Evolutionary conservation across 2,113 vertebrate species (phyloP).

Genomic region (Butorides virescens): DNA sequence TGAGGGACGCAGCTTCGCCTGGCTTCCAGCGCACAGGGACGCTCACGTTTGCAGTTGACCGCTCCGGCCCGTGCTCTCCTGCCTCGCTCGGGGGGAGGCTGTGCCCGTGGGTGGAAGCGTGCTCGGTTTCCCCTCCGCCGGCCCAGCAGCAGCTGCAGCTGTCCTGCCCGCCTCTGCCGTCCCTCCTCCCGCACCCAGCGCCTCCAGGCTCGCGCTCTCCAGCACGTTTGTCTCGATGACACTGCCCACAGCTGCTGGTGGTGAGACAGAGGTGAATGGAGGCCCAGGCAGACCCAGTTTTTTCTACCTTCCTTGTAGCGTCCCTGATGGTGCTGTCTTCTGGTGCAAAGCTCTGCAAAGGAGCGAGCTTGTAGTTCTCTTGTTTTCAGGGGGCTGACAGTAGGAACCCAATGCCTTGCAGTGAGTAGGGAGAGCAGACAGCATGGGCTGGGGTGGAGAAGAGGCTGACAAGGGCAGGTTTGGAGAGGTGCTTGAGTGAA

Average conservation of each 20-base stretch:
- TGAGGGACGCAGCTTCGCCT: background rate
- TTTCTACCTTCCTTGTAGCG: background rate
- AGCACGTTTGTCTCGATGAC: background rate
- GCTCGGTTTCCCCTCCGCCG: too few species aligned
- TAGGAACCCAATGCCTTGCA: background rate
- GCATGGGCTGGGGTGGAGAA: background rate
- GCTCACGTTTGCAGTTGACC: accelerated
- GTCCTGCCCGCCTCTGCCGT: background rate
- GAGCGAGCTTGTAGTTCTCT: background rate
- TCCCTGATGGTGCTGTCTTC: background rate
- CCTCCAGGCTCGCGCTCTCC: background rate
- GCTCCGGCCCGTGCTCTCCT: accelerated
- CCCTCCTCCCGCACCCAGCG: background rate
- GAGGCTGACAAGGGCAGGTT: background rate
- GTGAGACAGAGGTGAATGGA: background rate
- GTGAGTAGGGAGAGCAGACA: background rate
- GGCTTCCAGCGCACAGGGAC: background rate
- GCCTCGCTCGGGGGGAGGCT: accelerated
- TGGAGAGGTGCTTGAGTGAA: background rate
- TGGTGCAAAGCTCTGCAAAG: background rate
- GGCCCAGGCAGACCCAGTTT: background rate
- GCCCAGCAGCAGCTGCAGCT: background rate
- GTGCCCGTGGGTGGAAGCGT: accelerated
- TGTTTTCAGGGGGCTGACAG: background rate
- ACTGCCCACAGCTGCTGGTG: background rate